These are phyloP conservation scores for Porites cylindrica DNA, from an alignment of 92 coral and sea anemone species.

Conservation along the genomic window DNA sequence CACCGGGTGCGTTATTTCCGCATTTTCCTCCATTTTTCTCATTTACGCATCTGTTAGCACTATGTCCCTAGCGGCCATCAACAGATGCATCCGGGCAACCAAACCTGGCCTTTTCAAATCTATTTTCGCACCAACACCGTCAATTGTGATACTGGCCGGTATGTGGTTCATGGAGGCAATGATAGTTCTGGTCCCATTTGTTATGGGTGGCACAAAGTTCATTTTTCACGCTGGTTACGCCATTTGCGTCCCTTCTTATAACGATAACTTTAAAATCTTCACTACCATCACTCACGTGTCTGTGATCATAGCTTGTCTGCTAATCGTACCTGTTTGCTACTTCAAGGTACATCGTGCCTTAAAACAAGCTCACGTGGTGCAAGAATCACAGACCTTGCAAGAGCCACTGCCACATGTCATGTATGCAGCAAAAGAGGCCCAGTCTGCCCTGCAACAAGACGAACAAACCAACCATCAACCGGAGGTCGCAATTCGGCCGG, in stretches of 20 bases:
- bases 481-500: too few relatives aligned
- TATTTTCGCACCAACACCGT: conserved; percentile 12
- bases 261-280: not conserved
- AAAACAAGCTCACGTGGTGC: not conserved
- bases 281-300: not conserved
- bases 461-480: too few relatives aligned
- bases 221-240: conserved; percentile 10
- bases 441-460: too few relatives aligned
- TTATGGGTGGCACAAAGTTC: not conserved
- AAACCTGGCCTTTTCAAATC: conserved; percentile 7
- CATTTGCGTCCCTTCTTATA: conserved; percentile 10
- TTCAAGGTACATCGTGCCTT: conserved; percentile 13
- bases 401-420: not conserved
- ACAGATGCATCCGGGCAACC: conserved; percentile 20
- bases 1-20: conserved; percentile 13
- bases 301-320: not conserved
- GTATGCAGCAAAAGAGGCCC: too few relatives aligned
- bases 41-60: conserved; percentile 7
- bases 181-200: not conserved
- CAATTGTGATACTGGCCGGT: not conserved
- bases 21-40: not conserved
- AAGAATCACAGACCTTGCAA: not conserved
- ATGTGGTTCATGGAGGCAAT: conserved; percentile 9
- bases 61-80: conserved; percentile 40
- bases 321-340: conserved; percentile 9